Conservation (phyloP, 2,113 vertebrate species). For the Cebidichthys violaceus region DNA sequence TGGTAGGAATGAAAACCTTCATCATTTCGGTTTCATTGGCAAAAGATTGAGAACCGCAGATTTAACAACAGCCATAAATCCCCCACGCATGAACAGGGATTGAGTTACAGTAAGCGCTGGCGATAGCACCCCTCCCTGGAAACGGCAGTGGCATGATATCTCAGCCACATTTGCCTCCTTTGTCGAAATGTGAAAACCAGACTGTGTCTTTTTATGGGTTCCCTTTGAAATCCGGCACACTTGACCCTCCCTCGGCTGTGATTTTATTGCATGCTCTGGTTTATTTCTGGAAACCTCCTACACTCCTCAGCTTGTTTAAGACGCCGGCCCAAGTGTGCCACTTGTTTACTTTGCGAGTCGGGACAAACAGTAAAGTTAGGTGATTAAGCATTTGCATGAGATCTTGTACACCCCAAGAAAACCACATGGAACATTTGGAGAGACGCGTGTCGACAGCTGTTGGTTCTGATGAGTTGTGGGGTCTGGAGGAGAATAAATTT, state of each 20-base stretch:
- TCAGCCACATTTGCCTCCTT: conserved; percentile 58
- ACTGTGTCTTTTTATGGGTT: conserved; percentile 74
- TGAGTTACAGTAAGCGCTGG: conserved; percentile 52
- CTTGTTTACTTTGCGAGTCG: conserved; percentile 73
- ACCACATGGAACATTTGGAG: conserved; percentile 53
- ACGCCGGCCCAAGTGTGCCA: conserved; percentile 72
- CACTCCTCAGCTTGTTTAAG: conserved; percentile 70
- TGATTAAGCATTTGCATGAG: conserved; percentile 67
- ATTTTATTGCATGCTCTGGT: conserved; percentile 74
- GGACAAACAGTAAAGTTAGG: conserved; percentile 64
- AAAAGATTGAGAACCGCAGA: conserved; percentile 26
- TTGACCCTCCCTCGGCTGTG: conserved; percentile 70
- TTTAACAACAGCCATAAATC: conserved; percentile 64
- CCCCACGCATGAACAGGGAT: conserved; percentile 34
- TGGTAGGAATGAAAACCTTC: conserved; percentile 28
- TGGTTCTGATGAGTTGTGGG: conserved; percentile 19
- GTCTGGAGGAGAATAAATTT: conserved; percentile 55
- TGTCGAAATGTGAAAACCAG: conserved; percentile 75
- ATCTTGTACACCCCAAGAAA: conserved; percentile 45
- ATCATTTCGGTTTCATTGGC: conserved; percentile 24
- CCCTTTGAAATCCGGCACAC: conserved; percentile 78
- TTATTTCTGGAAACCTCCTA: conserved; percentile 78
- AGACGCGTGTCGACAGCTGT: conserved; percentile 41
- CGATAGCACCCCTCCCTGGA: conserved; percentile 45
- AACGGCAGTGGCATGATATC: conserved; percentile 50